Conservation (phyloP, 2,113 vertebrate genomes). For the Theropithecus gelada region DNA sequence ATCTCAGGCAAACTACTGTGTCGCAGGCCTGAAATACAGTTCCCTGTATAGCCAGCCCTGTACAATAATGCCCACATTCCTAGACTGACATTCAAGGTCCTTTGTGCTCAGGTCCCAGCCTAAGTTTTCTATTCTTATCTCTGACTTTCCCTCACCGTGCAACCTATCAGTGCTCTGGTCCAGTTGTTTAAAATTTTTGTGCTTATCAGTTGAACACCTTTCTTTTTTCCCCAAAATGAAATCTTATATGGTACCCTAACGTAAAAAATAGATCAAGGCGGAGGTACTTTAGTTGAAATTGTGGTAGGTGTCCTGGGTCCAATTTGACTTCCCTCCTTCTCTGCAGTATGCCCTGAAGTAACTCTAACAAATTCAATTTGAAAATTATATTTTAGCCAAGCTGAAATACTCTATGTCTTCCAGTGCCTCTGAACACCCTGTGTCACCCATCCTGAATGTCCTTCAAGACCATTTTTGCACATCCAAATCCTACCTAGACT, state of each 20-base stretch:
- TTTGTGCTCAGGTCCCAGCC: not conserved
- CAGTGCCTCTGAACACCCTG: not conserved
- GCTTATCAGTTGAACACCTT: not conserved
- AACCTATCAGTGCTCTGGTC: not conserved
- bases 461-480: not conserved
- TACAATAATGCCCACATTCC: not conserved
- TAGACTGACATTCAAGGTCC: not conserved
- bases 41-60: not conserved
- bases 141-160: not conserved
- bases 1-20: not conserved
- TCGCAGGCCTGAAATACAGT: not conserved
- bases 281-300: not conserved
- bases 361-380: not conserved
- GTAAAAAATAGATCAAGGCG: not conserved
- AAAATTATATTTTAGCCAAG: not conserved
- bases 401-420: not conserved
- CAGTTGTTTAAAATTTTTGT: not conserved
- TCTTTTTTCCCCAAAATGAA: not conserved
- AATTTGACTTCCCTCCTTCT: not conserved
- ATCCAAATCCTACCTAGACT: not conserved
- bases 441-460: not conserved
- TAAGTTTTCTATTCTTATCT: not conserved
- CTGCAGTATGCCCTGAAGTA: not conserved
- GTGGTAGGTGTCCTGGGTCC: not conserved
- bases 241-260: not conserved